phyloP scores from a whole-genome alignment of 2,888 invertebrate genomes.

The Callimorpha dominula region DNA sequence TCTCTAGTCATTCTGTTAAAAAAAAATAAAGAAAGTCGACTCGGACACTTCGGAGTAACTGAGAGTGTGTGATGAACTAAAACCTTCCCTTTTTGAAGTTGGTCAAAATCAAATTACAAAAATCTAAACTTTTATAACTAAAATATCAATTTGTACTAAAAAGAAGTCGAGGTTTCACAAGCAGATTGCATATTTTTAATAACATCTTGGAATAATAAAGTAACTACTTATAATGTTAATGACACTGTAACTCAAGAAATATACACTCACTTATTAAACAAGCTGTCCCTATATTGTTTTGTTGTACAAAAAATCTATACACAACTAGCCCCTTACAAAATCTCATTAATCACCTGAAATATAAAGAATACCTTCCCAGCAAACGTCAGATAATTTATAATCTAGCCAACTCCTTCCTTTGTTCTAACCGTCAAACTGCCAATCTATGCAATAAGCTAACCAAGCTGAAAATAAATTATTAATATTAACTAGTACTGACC shows the following conservation, averaged over 20 bases:
- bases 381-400: slow-evolving; percentile 47
- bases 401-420: slow-evolving; percentile 60
- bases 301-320: neutral
- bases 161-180: too few relatives aligned
- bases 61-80: too few relatives aligned
- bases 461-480: slow-evolving; percentile 71
- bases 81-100: too few relatives aligned
- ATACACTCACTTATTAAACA: neutral
- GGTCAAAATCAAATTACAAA: too few relatives aligned
- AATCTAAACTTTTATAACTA: too few relatives aligned
- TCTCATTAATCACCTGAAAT: slow-evolving; percentile 23
- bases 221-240: neutral
- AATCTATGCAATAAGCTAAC: slow-evolving; percentile 66
- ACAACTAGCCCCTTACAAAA: slow-evolving; percentile 20
- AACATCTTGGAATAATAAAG: too few relatives aligned
- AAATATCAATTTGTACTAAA: too few relatives aligned
- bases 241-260: neutral
- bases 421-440: slow-evolving; percentile 68
- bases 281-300: neutral
- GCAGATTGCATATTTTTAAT: too few relatives aligned
- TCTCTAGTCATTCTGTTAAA: too few relatives aligned
- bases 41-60: too few relatives aligned
- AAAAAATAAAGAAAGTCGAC: too few relatives aligned
- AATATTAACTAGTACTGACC: slow-evolving; percentile 78
- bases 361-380: slow-evolving; percentile 44